Evolutionary conservation across 2,797 vertebrate species (phyloP).

Genomic region (Onychomys torridus): DNA sequence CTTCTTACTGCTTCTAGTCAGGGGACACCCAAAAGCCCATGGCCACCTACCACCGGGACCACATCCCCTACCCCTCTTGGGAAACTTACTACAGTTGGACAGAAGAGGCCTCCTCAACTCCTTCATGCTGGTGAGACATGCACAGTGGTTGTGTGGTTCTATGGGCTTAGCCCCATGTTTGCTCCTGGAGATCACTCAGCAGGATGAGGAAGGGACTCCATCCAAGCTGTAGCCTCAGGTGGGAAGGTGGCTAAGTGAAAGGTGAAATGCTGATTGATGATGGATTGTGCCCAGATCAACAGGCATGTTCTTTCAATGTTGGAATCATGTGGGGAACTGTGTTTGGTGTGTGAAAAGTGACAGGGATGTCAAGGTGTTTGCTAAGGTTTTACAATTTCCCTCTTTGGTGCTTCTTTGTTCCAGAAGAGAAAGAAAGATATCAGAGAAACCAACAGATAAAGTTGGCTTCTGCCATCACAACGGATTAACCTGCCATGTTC

Average conservation of each 20-base stretch:
- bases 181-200: neutral
- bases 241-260: neutral
- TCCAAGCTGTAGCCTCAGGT: neutral
- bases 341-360: rapidly evolving
- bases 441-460: rapidly evolving
- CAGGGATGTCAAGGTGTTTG: neutral
- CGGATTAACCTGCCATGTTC: neutral
- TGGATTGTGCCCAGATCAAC: neutral
- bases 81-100: conserved; percentile 84
- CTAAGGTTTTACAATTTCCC: neutral
- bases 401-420: neutral
- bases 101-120: conserved; percentile 66
- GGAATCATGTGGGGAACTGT: neutral
- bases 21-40: neutral
- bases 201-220: neutral
- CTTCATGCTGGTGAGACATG: conserved; percentile 47
- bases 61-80: conserved; percentile 82
- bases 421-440: neutral
- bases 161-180: rapidly evolving
- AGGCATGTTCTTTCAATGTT: rapidly evolving
- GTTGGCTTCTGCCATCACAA: neutral
- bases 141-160: rapidly evolving
- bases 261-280: no score
- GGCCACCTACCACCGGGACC: conserved; percentile 84
- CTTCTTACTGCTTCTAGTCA: conserved; percentile 56